Evolutionary conservation across 1,140 invertebrate species (phyloP).

Genomic region (Dendrolimus kikuchii): DNA sequence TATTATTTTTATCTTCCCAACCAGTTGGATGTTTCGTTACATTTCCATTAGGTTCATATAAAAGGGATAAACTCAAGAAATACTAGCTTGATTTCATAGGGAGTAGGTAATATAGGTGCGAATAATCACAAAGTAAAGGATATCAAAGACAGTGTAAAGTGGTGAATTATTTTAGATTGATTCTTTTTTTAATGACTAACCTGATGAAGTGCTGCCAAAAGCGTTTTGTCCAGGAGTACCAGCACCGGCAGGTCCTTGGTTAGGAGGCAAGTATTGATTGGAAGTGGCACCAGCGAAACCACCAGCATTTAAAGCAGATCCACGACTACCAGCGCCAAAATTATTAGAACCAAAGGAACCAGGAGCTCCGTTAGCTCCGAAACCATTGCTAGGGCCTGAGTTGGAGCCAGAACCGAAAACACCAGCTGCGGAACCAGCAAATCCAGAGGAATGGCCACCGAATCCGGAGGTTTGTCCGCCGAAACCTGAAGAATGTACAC

Average conservation of each 20-base stretch:
- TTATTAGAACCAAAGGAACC: constrained; percentile 16
- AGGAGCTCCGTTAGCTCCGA: constrained; percentile 7
- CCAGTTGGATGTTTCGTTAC: too few species aligned
- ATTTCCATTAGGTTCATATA: too few species aligned
- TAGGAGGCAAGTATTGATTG: constrained; percentile 56
- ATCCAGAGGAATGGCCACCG: too few species aligned
- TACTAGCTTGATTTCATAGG: too few species aligned
- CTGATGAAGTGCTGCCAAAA: constrained; percentile 16
- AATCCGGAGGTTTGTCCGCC: too few species aligned
- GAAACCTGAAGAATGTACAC: too few species aligned
- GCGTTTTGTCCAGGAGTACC: constrained; percentile 17
- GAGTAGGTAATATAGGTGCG: too few species aligned
- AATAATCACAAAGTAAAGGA: too few species aligned
- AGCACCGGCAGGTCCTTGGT: constrained; percentile 31
- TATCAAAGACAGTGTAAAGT: too few species aligned
- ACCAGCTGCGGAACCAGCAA: constrained; percentile 1
- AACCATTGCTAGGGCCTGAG: constrained; percentile 7
- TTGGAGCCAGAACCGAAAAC: constrained; percentile 8
- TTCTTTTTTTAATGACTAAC: constrained; percentile 11
- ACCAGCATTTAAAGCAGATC: constrained; percentile 8
- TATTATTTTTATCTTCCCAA: too few species aligned
- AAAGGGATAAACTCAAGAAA: too few species aligned
- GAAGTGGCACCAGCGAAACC: constrained; percentile 32
- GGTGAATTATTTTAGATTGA: too few species aligned
- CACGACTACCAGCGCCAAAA: constrained; percentile 12